Evolutionary conservation across 1,140 invertebrate genomes (phyloP).

Genomic region (Planococcus citri): DNA sequence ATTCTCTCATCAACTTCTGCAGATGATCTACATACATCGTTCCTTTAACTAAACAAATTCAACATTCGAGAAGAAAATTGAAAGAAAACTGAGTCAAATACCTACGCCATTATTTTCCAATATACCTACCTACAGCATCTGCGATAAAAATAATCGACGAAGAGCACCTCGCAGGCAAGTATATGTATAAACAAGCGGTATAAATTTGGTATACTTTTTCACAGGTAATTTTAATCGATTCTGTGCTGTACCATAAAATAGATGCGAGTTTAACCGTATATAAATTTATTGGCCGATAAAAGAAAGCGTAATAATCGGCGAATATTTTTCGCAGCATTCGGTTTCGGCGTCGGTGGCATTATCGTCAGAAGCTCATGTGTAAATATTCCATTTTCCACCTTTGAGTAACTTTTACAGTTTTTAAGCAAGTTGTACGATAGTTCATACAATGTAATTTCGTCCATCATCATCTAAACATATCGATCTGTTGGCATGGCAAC

Average conservation of each 20-base stretch:
- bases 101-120: too few species aligned
- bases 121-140: too few species aligned
- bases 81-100: too few species aligned
- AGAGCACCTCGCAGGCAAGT: too few species aligned
- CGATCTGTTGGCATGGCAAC: neutral
- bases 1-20: too few species aligned
- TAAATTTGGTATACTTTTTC: neutral
- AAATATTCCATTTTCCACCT: neutral
- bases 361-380: neutral
- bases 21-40: too few species aligned
- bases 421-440: neutral
- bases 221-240: neutral
- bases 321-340: neutral
- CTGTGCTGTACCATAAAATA: neutral
- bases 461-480: constrained; percentile 3
- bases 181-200: too few species aligned
- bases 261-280: neutral
- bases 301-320: neutral
- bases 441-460: constrained; percentile 3
- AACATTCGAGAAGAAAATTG: too few species aligned
- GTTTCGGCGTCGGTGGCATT: too few species aligned
- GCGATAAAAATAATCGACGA: too few species aligned
- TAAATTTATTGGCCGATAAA: neutral
- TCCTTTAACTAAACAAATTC: too few species aligned
- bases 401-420: neutral